A percentile compares a stretch with the other conserved stretches of the same genome.
phyloP scores from a whole-genome alignment of 2,888 invertebrate species.

The Zygaena filipendulae region DNA sequence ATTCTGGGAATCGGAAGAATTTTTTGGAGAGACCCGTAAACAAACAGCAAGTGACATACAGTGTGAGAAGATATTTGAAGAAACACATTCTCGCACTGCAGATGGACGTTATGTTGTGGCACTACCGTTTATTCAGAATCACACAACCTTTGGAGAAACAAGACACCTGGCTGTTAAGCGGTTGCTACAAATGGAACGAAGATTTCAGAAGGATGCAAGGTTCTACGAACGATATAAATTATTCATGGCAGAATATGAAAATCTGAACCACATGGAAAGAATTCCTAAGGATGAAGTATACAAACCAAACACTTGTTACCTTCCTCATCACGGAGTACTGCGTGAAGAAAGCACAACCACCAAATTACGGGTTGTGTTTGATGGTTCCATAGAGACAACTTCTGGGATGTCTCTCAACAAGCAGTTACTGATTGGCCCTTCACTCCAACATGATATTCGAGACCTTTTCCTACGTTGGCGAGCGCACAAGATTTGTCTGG shows the following conservation, averaged over 20 bases:
- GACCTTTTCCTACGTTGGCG: constrained; percentile 15
- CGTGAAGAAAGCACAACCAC: constrained; percentile 8
- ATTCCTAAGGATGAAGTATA: not conserved
- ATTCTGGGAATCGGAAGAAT: no score
- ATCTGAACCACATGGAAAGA: not conserved
- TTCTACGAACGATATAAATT: not conserved
- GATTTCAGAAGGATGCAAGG: not conserved
- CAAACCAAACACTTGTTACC: not conserved
- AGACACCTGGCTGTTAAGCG: no score
- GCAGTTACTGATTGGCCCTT: not conserved
- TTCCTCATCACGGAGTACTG: constrained; percentile 8
- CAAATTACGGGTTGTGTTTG: constrained; percentile 5
- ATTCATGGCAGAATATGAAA: not conserved
- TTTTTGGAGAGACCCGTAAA: no score
- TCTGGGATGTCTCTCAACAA: not conserved
- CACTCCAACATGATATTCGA: constrained; percentile 14
- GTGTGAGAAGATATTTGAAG: no score
- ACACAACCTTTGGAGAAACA: no score
- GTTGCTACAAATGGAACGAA: no score
- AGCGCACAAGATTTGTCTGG: constrained; percentile 13
- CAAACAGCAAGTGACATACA: no score
- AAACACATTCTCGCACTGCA: no score
- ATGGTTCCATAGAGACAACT: not conserved
- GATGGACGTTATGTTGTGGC: no score
- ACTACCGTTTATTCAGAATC: no score